Conservation (phyloP, 2,113 vertebrate species). For the Galemys pyrenaicus region DNA sequence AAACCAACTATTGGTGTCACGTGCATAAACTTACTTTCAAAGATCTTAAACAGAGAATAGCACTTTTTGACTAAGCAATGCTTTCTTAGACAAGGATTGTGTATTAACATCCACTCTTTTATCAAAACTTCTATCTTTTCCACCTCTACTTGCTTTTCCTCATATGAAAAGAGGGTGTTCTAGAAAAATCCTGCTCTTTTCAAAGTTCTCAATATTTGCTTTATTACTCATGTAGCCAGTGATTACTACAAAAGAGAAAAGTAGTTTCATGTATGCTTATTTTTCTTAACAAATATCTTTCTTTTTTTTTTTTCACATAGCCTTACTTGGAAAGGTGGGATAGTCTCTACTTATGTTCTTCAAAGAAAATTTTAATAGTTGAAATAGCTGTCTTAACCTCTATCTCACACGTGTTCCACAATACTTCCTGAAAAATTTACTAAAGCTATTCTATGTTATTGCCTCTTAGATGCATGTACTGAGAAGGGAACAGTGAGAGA, state of each 20-base stretch:
- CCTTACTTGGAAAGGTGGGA: neutral
- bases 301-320: neutral
- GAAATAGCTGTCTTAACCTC: conserved; percentile 2
- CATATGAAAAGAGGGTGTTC: neutral
- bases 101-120: neutral
- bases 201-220: neutral
- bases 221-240: neutral
- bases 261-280: neutral
- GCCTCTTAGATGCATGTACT: neutral
- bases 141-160: neutral
- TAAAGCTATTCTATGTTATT: neutral
- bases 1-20: neutral
- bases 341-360: neutral
- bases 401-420: neutral
- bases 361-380: neutral
- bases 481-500: neutral
- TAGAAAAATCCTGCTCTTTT: conserved; percentile 29
- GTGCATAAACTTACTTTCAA: neutral
- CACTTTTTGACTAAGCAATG: neutral
- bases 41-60: neutral
- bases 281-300: neutral
- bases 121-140: neutral
- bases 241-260: neutral
- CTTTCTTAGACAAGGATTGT: neutral
- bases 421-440: neutral